Evolutionary conservation across 2,797 vertebrate species (phyloP), one percentile per base, ranked within the genome.

Genomic region (Tangara arthus): DNA sequence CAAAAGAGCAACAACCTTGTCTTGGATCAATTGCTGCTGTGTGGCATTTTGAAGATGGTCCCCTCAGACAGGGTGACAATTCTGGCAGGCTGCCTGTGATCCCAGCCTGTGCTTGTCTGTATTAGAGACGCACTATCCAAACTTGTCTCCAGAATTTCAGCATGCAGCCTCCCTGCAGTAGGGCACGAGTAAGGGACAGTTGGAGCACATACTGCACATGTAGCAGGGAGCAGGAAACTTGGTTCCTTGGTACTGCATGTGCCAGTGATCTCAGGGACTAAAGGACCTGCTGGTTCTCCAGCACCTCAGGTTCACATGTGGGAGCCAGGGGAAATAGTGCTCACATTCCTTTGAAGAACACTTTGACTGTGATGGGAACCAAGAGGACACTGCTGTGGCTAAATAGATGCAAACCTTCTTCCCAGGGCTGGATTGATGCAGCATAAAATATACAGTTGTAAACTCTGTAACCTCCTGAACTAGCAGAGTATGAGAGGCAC

Each of bases 211-310:
- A 10, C 22, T 34, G 16, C 0, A 0, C 12, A 34, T 8, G 65
- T 42, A 82, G 41, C 26, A 49, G 27, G 24, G n/a, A 72, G 23
- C 17, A 57, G 60, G 42, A 86, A 78, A 46, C 35, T 23, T 1
- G 0, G 32, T 9, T 72, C 35, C 68, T 83, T 57, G 46, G 49
- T 52, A 20, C 44, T 26, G 16, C n/a, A 28, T 0, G 0, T 65
- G 78, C 56, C 52, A 39, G 35, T 42, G 22, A 56, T 50, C 39
- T 68, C 19, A 14, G 30, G 34, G 24, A 61, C 15, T 61, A 35
- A 79, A 78, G 26, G 42, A 37, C 39, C 42, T 35, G 12, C 18
- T 21, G 30, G 21, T 87, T 79, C 68, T 84, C 52, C 57, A 77
- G 56, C 44, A 85, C 27, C 44, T 77, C 46, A 12, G 32, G 41